Evolutionary conservation across 2,888 invertebrate genomes (phyloP).

Genomic region (Pogonocherus hispidulus): DNA sequence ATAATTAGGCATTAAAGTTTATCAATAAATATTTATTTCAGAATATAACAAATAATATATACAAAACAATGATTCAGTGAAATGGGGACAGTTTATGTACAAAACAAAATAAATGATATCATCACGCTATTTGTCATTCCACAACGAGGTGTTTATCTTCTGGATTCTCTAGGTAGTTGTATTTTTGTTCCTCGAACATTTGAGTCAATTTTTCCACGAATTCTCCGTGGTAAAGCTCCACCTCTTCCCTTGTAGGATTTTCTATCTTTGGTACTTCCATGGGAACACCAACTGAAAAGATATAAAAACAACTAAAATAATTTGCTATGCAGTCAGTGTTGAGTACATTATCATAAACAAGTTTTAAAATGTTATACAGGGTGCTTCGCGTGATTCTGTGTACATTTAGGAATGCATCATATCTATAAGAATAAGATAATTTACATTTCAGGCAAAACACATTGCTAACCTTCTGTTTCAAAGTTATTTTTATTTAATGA

Average conservation of each 20-base stretch:
- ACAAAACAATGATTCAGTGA: neutral
- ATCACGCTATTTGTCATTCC: neutral
- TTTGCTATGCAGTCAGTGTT: no score
- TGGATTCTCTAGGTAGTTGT: constrained; percentile 77
- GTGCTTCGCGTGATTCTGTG: no score
- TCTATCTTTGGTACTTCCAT: constrained; percentile 80
- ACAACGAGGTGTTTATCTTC: constrained; percentile 68
- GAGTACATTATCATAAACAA: no score
- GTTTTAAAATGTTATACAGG: no score
- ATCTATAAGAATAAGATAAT: no score
- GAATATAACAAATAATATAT: constrained; percentile 15
- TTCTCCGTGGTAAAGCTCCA: constrained; percentile 82
- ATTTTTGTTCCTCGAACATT: constrained; percentile 87
- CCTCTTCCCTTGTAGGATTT: constrained; percentile 81
- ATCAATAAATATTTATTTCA: constrained; percentile 20
- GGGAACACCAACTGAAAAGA: constrained; percentile 91
- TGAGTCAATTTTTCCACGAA: constrained; percentile 79
- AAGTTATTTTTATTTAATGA: no score
- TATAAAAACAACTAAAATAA: no score
- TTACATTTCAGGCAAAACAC: no score
- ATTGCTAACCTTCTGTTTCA: no score
- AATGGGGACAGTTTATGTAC: neutral
- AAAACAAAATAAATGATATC: constrained; percentile 9
- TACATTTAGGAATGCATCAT: no score
- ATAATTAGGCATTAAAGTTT: neutral